A percentile compares a stretch with the other conserved stretches of the same genome.
Evolutionary conservation across 2,113 vertebrate species (phyloP).

Genomic region (Serilophus lunatus): DNA sequence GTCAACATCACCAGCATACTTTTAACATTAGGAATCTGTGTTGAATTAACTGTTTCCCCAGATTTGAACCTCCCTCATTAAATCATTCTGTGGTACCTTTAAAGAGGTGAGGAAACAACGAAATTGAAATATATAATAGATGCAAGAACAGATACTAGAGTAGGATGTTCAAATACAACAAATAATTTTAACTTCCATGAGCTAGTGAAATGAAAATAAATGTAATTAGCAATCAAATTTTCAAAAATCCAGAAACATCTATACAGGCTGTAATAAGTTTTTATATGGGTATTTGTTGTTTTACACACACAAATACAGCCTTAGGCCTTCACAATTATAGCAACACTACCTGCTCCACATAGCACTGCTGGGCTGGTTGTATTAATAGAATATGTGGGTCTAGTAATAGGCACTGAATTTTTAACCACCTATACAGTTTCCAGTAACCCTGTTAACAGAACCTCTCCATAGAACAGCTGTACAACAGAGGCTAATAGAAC

Average conservation of each 20-base stretch:
- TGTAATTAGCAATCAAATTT: not conserved
- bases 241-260: not conserved
- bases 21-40: not conserved
- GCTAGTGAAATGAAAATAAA: not conserved
- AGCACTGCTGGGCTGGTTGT: not conserved
- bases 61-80: not conserved
- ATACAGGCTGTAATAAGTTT: not conserved
- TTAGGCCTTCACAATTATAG: not conserved
- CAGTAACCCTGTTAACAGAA: not conserved
- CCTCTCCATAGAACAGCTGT: not conserved
- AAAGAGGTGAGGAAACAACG: not conserved
- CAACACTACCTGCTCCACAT: not conserved
- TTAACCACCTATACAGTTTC: not conserved
- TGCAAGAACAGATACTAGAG: not conserved
- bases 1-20: fast-evolving
- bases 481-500: not conserved
- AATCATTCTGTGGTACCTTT: not conserved
- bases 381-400: not conserved
- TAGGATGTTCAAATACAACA: not conserved
- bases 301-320: not conserved
- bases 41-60: not conserved
- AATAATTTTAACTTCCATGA: not conserved
- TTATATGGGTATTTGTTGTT: not conserved
- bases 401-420: not conserved
- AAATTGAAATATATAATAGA: not conserved